Evolutionary conservation across 1,140 invertebrate genomes (phyloP).

Genomic region (Leptopilina boulardi): DNA sequence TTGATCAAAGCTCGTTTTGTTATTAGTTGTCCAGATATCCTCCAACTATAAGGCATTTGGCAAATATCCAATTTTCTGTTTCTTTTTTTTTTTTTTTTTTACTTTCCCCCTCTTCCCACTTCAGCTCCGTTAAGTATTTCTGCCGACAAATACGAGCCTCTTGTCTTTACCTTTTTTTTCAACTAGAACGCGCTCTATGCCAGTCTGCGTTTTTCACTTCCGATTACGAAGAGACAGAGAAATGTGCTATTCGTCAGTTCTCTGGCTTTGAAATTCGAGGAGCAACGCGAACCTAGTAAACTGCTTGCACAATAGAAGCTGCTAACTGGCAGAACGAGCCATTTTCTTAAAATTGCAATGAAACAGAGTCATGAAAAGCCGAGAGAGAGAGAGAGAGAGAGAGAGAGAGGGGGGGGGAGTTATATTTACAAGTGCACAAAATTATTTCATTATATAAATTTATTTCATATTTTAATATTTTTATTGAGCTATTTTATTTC

Average conservation of each 20-base stretch:
- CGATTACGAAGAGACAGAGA: conserved; percentile 31
- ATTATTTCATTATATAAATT: conserved; percentile 1
- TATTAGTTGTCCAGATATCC: conserved; percentile 61
- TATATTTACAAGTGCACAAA: neutral
- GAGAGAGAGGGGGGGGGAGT: too few relatives aligned
- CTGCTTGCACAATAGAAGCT: conserved; percentile 35
- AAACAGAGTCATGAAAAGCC: neutral
- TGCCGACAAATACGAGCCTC: conserved; percentile 43
- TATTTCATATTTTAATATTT: too few relatives aligned
- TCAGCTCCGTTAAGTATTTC: conserved; percentile 54
- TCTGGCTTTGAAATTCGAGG: conserved; percentile 26
- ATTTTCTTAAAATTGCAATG: conserved; percentile 9
- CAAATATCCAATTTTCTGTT: conserved; percentile 55
- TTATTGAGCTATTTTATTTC: too few relatives aligned
- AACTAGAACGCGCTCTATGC: conserved; percentile 34
- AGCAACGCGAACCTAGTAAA: conserved; percentile 15
- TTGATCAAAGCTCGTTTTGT: conserved; percentile 53
- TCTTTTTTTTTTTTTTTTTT: too few relatives aligned
- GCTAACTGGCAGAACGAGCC: conserved; percentile 4
- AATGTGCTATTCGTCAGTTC: conserved; percentile 27
- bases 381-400: too few relatives aligned
- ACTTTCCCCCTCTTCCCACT: too few relatives aligned
- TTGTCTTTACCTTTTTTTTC: conserved; percentile 29
- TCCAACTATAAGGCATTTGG: conserved; percentile 58
- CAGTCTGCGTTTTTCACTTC: conserved; percentile 43